Base-by-base conservation (phyloP, 1,140 invertebrate species). In the Eufriesea mexicana region DNA sequence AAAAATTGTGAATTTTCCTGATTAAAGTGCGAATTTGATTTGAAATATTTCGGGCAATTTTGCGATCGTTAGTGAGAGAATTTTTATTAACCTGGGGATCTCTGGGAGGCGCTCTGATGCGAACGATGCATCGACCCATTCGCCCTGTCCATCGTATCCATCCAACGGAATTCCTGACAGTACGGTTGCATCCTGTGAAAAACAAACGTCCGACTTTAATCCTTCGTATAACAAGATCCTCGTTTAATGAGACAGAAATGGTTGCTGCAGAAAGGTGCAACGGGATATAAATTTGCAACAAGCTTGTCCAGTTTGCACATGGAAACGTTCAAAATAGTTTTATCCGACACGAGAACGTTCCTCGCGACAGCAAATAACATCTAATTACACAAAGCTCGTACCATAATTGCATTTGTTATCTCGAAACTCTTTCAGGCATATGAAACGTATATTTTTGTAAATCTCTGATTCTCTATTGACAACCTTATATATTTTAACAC, bases 141-240 rank as follows among this genome's bases (percentile, higher is more conserved):
- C 92, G 88, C 71, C 92, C 92, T n/a, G 92, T 93, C 92, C 92
- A 93, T 66, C 91, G 88, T 76, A 93, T 92, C 92, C 92, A 92
- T 73, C 92, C 92, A 42, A 93, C 89, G 2, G 92, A 93, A 87
- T 90, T 92, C 57, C 91, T 91, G 77, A 93, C 84, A 20, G 92
- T 93, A 59, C 91, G 91, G 80, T 93, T 93, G 89, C 92, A 93
- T 84, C 91, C 92, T 93, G 86, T 35, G 84, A 84, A 87, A 86
- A 28, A 84, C 70, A 68, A 61, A 67, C 68, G 0, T 0, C 20
- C 6, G 28, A 18, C 10, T 42, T 42, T 49, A 47, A 75, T 61
- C 25, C 18, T 16, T 42, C 2, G 35, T n/a, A 7, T 9, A 9
- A 64, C 28, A 67, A 18, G 64, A 70, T 12, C 25, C 8, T 62